Evolutionary conservation across 2,888 invertebrate genomes (phyloP).

Genomic region (Caenorhabditis panamensis): DNA sequence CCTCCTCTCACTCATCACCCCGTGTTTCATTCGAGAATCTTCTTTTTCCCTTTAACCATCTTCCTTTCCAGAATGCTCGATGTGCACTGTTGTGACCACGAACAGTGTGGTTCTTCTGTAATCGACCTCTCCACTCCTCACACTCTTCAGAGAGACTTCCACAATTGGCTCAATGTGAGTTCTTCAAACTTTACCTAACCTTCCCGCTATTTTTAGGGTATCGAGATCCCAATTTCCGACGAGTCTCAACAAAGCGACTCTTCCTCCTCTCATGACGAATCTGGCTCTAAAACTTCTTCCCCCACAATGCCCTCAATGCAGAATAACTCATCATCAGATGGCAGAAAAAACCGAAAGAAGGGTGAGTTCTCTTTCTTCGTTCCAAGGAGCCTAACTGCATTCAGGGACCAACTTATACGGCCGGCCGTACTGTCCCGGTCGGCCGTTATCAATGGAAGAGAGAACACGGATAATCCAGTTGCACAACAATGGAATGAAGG

Average conservation of each 20-base stretch:
- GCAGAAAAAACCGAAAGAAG: constrained; percentile 55
- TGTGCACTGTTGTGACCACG: constrained; percentile 48
- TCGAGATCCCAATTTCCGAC: constrained; percentile 35
- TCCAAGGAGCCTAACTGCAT: background rate
- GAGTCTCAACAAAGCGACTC: constrained; percentile 46
- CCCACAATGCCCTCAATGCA: constrained; percentile 20
- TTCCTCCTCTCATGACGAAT: constrained; percentile 38
- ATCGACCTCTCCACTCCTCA: constrained; percentile 77
- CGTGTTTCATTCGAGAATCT: constrained; percentile 37
- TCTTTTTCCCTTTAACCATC: background rate
- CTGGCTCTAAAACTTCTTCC: constrained; percentile 45
- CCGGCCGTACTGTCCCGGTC: constrained; percentile 79
- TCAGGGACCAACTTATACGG: constrained; percentile 80
- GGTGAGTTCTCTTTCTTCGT: constrained; percentile 5
- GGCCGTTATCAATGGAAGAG: constrained; percentile 80
- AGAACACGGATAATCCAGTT: constrained; percentile 76
- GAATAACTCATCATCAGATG: constrained; percentile 31
- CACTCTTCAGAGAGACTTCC: constrained; percentile 76
- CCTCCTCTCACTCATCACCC: constrained; percentile 17
- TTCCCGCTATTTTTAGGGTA: constrained; percentile 44
- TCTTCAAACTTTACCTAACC: background rate
- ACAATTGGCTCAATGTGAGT: constrained; percentile 78
- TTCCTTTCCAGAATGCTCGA: constrained; percentile 35
- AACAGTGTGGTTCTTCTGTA: constrained; percentile 70
- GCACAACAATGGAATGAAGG: constrained; percentile 79